Evolutionary conservation across 1,140 invertebrate genomes (phyloP), one percentile per base, ranked within the genome.

Genomic region (Nymphalis io): DNA sequence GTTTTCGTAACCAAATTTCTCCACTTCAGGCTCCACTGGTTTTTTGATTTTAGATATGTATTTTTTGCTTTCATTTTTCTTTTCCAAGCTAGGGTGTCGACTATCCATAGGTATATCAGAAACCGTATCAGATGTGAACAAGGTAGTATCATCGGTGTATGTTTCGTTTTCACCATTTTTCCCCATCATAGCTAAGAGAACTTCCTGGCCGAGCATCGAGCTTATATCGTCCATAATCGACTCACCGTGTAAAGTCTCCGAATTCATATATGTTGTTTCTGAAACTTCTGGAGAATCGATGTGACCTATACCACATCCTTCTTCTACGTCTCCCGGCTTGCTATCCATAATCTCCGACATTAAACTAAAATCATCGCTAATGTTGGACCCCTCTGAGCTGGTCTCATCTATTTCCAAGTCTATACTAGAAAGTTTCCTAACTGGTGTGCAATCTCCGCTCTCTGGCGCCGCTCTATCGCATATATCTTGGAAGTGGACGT

Each of bases 271-370:
- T 1, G 94, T 94, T 1, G 94, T 93, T 60, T 96, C 96, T 0
- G 95, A 96, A 46, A 94, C 93, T 90, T 97, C 96, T 0, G 96
- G 95, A 0, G 95, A 96, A 73, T 97, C 96, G 51, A 96, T 96
- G 76, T 97, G 96, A 12, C 94, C 93, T 15, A 96, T 95, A 51
- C 93, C 91, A 42, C 89, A 92, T n/a, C 90, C 89, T 62, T 93
- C 82, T 69, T 94, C 93, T 12, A 91, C 87, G 6, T 93, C 93
- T 64, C 89, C 92, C 1, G 93, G 90, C 78, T 93, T 93, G 20
- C 83, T 80, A 73, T 95, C 94, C 23, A 94, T 92, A 23, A 94
- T 93, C 78, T 95, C 94, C 1, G 94, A 94, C 60, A 93, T 93
- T 76, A 95, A 92, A 80, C 94, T 95, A 82, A 92, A 94, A 84